phyloP scores from a whole-genome alignment of 2,113 vertebrate species.

The Nettapus auritus region DNA sequence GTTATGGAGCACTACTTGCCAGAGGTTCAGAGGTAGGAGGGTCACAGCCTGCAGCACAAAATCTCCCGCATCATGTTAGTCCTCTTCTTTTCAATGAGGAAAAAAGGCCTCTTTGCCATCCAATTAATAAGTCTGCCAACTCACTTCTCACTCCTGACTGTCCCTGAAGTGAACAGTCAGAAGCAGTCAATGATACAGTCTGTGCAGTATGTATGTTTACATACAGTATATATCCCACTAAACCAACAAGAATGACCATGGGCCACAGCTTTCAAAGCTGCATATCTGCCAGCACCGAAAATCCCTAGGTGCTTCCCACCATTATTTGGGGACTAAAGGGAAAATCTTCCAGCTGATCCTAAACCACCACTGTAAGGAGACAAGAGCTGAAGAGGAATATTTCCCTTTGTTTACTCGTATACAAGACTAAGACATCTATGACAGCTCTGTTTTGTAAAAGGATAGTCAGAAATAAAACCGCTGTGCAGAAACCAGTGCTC shows the following conservation, averaged over 20 bases:
- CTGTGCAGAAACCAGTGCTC: neutral
- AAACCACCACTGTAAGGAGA: neutral
- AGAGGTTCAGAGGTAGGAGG: neutral
- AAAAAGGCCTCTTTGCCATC: neutral
- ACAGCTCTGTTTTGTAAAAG: neutral
- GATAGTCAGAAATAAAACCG: neutral
- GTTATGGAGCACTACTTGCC: neutral
- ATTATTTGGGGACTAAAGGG: no score
- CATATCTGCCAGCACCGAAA: neutral
- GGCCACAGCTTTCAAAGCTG: neutral
- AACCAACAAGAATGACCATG: neutral
- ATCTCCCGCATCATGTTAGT: neutral
- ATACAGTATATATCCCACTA: neutral
- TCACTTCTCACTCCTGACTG: neutral
- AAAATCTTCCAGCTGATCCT: neutral
- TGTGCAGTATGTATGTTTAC: neutral
- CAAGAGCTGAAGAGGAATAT: neutral
- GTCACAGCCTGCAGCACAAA: neutral
- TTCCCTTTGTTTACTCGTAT: neutral
- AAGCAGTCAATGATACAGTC: neutral
- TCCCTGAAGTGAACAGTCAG: neutral
- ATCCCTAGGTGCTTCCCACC: neutral
- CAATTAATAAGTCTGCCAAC: neutral
- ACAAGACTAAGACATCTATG: neutral
- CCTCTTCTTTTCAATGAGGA: neutral